phyloP scores from a whole-genome alignment of 2,888 invertebrate species.

The Colletes collaris region DNA sequence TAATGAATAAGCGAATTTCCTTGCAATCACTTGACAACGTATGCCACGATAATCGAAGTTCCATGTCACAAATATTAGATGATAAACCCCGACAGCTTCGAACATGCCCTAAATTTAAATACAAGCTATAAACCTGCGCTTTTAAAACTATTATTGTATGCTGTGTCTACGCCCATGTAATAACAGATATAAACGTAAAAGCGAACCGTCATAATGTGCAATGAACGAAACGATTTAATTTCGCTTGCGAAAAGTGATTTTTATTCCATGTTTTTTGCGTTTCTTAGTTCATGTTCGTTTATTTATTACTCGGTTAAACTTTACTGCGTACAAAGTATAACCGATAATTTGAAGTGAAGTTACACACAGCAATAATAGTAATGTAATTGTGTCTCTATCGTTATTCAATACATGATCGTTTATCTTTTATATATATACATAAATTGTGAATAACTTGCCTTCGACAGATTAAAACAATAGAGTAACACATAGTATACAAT shows the following conservation, averaged over 20 bases:
- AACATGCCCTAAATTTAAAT: conserved; percentile 46
- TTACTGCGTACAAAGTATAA: conserved; percentile 6
- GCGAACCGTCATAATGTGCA: background rate
- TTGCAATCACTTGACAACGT: background rate
- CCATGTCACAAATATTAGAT: conserved; percentile 4
- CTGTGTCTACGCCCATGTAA: conserved; percentile 42
- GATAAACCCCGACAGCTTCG: conserved; percentile 39
- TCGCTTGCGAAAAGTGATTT: background rate
- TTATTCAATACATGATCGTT: conserved; percentile 63
- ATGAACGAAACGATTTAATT: background rate
- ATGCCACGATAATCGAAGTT: background rate
- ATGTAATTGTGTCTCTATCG: conserved; percentile 59
- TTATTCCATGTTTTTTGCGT: background rate
- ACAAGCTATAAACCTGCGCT: conserved; percentile 26
- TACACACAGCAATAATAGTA: conserved; percentile 67
- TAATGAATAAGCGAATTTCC: background rate
- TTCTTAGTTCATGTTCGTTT: conserved; percentile 8
- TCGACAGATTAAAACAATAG: conserved; percentile 69
- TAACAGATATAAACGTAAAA: conserved; percentile 8
- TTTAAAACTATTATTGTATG: conserved; percentile 55
- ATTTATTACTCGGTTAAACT: background rate
- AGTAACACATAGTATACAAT: conserved; percentile 63
- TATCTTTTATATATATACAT: conserved; percentile 76
- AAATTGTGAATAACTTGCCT: conserved; percentile 74
- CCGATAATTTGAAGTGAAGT: conserved; percentile 40